Percentiles rank a stretch among this genome's conserved stretches.
Conservation (phyloP, 2,797 vertebrate genomes). For the Chelidonichthys spinosus region DNA sequence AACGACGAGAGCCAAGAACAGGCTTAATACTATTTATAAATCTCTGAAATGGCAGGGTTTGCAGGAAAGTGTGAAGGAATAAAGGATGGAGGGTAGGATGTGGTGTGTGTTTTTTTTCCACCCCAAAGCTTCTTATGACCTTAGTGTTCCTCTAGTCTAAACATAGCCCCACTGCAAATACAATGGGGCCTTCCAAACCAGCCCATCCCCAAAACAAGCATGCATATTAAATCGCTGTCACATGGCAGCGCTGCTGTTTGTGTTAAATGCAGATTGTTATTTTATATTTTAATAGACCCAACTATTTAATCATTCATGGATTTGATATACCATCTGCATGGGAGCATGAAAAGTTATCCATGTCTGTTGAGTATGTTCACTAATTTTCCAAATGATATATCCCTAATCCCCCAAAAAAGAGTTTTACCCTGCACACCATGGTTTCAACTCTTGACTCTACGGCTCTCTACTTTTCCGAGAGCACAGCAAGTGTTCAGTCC, state of each 20-base stretch:
- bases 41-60: constrained; percentile 81
- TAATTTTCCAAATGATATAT: constrained; percentile 71
- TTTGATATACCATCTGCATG: constrained; percentile 20
- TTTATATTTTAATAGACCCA: constrained; percentile 17
- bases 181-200: constrained; percentile 50
- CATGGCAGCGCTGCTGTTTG: constrained; percentile 65
- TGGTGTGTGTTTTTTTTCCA: constrained; percentile 58
- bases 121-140: constrained; percentile 84
- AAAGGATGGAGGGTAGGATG: constrained; percentile 71
- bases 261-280: constrained; percentile 30
- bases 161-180: constrained; percentile 69
- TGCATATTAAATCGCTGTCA: constrained; percentile 56
- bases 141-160: constrained; percentile 74
- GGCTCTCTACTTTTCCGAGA: constrained; percentile 74
- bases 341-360: constrained; percentile 19
- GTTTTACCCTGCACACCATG: constrained; percentile 65
- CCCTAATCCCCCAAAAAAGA: constrained; percentile 73
- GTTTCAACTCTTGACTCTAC: constrained; percentile 76
- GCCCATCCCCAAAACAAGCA: constrained; percentile 57
- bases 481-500: constrained; percentile 78
- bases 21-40: constrained; percentile 85
- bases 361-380: constrained; percentile 52
- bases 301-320: constrained; percentile 27
- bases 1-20: constrained; percentile 80
- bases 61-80: constrained; percentile 80